A percentile compares a stretch with the other conserved stretches of the same genome.
Conservation (phyloP, 2,113 vertebrate species). For the Parotia lawesii region DNA sequence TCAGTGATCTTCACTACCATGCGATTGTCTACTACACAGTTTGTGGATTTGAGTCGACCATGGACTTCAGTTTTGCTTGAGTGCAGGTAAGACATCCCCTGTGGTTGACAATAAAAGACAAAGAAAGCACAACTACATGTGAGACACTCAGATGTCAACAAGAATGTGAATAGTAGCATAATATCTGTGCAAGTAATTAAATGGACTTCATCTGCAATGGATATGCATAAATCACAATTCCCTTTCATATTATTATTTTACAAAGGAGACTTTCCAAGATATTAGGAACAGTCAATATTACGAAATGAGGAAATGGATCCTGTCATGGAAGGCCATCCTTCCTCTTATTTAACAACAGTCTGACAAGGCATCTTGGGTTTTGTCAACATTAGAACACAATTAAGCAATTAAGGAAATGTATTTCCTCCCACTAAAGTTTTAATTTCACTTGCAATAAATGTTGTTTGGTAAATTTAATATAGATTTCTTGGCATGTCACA, state of each 20-base stretch:
- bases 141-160: not conserved
- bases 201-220: not conserved
- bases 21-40: slow-evolving; percentile 93
- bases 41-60: slow-evolving; percentile 93
- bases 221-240: not conserved
- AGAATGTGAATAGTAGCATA: not conserved
- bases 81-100: slow-evolving; percentile 98
- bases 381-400: not conserved
- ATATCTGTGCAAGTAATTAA: not conserved
- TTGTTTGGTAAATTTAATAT: not conserved
- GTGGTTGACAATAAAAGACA: not conserved
- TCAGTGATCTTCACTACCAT: slow-evolving; percentile 99
- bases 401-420: not conserved
- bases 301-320: not conserved
- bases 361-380: not conserved
- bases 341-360: not conserved
- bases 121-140: not conserved
- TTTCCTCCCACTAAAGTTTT: not conserved
- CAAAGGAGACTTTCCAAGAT: not conserved
- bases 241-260: not conserved
- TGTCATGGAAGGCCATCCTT: not conserved
- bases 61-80: slow-evolving; percentile 90
- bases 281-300: not conserved
- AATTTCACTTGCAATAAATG: not conserved
- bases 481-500: not conserved